These are phyloP conservation scores for Echinarachnius parma DNA, from an alignment of 53 echinoderm and acorn worm genomes.

Conservation along the genomic window DNA sequence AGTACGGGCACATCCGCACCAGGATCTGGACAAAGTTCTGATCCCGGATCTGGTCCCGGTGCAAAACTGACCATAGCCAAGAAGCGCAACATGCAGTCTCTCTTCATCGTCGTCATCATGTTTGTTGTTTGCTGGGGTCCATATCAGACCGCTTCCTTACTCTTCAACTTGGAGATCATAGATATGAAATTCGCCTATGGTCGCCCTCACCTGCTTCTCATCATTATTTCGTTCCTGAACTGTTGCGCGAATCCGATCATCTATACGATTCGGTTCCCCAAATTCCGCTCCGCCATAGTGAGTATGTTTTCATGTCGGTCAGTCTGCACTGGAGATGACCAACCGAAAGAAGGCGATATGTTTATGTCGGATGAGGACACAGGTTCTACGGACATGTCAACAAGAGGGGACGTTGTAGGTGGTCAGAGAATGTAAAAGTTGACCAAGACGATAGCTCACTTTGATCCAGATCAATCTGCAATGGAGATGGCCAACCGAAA, in stretches of 20 bases:
- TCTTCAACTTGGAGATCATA: background rate
- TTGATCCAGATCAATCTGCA: too few species aligned
- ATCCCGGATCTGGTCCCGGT: background rate
- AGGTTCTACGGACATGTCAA: too few species aligned
- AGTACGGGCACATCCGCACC: background rate
- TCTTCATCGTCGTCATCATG: conserved; percentile 5
- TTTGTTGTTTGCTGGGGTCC: conserved; percentile 9
- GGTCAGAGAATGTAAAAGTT: too few species aligned
- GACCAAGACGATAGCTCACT: too few species aligned
- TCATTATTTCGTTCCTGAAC: background rate
- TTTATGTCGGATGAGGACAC: too few species aligned
- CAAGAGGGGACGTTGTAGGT: too few species aligned
- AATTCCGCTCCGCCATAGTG: background rate
- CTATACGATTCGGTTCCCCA: conserved; percentile 18
- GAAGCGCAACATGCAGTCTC: conserved; percentile 14
- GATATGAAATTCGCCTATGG: too few species aligned
- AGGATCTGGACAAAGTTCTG: background rate
- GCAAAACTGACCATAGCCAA: background rate
- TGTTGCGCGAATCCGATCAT: conserved; percentile 13
- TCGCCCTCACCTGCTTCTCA: too few species aligned
- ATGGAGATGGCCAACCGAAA: too few species aligned
- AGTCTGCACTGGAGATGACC: too few species aligned
- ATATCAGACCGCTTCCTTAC: background rate
- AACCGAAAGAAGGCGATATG: too few species aligned
- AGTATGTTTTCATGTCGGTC: background rate